These are phyloP conservation scores for Brachyopa scutellaris DNA, from an alignment of 2,888 invertebrate genomes.

Conservation along the genomic window DNA sequence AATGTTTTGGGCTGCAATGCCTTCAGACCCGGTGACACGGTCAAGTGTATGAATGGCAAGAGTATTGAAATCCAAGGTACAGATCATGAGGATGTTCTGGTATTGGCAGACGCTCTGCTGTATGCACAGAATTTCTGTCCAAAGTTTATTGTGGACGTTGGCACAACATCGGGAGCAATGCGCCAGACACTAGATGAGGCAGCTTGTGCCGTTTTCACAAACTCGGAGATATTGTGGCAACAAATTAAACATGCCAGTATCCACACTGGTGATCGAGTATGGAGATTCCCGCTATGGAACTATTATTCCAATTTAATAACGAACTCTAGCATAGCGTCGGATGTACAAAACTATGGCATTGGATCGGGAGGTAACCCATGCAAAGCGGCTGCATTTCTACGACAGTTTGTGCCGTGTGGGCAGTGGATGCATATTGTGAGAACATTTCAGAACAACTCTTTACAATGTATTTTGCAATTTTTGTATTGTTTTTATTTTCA, in stretches of 20 bases:
- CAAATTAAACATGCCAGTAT: conserved; percentile 86
- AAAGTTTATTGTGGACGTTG: conserved; percentile 88
- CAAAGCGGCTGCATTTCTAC: conserved; percentile 90
- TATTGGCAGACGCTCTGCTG: conserved; percentile 89
- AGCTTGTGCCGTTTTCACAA: conserved; percentile 88
- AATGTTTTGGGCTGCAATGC: conserved; percentile 90
- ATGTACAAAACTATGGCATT: conserved; percentile 83
- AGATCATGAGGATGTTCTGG: conserved; percentile 89
- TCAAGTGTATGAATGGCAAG: conserved; percentile 88
- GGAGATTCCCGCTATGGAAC: conserved; percentile 91
- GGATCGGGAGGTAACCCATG: conserved; percentile 85
- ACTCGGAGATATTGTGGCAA: conserved; percentile 87
- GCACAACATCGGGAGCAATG: conserved; percentile 88
- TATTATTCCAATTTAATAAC: conserved; percentile 85
- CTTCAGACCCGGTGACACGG: conserved; percentile 90
- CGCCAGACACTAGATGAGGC: conserved; percentile 85
- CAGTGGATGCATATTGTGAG: conserved; percentile 89
- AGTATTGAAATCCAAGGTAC: conserved; percentile 88
- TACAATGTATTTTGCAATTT: too few species aligned
- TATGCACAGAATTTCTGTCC: conserved; percentile 90
- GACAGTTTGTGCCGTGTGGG: conserved; percentile 87
- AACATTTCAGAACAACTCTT: too few species aligned
- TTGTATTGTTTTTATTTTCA: conserved; percentile 63
- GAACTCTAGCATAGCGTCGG: conserved; percentile 77
- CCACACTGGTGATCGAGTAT: conserved; percentile 89